Evolutionary conservation across 2,113 vertebrate species (phyloP), one percentile per base, ranked within the genome.

Genomic region (Psilopsiagon aymara): DNA sequence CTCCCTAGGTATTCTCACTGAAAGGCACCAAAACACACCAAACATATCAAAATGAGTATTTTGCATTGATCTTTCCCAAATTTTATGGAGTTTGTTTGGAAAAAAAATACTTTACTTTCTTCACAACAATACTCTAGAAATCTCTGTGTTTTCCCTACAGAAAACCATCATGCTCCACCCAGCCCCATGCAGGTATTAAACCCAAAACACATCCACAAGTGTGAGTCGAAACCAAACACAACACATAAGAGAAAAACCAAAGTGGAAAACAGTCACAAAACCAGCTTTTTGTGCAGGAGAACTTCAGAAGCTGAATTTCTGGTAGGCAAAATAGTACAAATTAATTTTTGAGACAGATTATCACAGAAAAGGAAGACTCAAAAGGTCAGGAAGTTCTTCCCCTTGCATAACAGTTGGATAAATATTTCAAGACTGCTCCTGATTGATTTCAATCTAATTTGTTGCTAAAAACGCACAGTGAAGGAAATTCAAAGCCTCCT

Each of bases 301-400:
- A 57, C 69, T 90, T 86, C 57, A 76, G 66, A 94, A 75, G 80
- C 14, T 90, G 46, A 39, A 52, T 60, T 93, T 88, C 82, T 91
- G 59, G 44, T 68, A 82, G 47, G 79, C 60, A 93, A 96, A 96
- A 90, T 57, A 83, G 44, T 67, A 90, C 52, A 44, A 78, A 96
- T 75, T 79, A 57, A 55, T 86, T 94, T 95, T 81, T 88, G 73
- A 93, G 64, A 91, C 17, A 78, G 69, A 86, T 91, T 94, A 92
- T 82, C 66, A 79, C 39, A 87, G 84, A 94, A 86, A 75, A 91
- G 20, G 69, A 95, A 89, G 66, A 87, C 57, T 87, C 17, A 1
- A 95, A 92, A 84, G 86, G 80, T 97, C 96, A 97, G 95, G 83
- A 94, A 94, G 77, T 94, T 95, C 93, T 89, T 76, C 33, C 33